phyloP scores from a whole-genome alignment of 1,140 invertebrate species.

The Idris sp. region DNA sequence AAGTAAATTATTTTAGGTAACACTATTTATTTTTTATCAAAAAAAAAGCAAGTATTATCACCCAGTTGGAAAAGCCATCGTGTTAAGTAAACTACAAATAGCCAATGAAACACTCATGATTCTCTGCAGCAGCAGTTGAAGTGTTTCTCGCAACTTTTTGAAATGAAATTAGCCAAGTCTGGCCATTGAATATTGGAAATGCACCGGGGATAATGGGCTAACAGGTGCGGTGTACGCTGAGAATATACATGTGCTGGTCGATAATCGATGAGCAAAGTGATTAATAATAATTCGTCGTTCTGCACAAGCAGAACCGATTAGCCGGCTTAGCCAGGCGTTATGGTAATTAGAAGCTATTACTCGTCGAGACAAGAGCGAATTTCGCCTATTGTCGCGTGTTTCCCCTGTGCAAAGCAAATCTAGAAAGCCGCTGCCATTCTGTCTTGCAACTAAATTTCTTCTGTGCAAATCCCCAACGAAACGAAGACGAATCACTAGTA shows the following conservation, averaged over 20 bases:
- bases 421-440: slow-evolving; percentile 17
- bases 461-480: slow-evolving; percentile 19
- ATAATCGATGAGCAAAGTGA: slow-evolving; percentile 70
- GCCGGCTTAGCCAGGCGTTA: slow-evolving; percentile 70
- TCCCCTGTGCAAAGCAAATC: slow-evolving; percentile 21
- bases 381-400: slow-evolving; percentile 39
- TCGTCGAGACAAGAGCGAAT: slow-evolving; percentile 32
- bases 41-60: too few relatives aligned
- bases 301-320: slow-evolving; percentile 74
- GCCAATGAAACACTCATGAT: slow-evolving; percentile 15
- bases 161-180: slow-evolving; percentile 14
- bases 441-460: slow-evolving; percentile 30
- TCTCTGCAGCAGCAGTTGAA: background rate
- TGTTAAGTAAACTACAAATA: slow-evolving; percentile 12
- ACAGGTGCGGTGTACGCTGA: slow-evolving; percentile 23
- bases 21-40: too few relatives aligned
- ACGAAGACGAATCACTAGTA: slow-evolving; percentile 41
- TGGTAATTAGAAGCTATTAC: slow-evolving; percentile 73
- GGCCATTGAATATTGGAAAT: slow-evolving; percentile 40
- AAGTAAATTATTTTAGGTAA: too few relatives aligned
- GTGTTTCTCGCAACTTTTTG: slow-evolving; percentile 30
- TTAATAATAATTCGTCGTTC: slow-evolving; percentile 75
- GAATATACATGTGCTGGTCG: slow-evolving; percentile 45
- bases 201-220: slow-evolving; percentile 22
- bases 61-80: too few relatives aligned